Percentiles rank a stretch among this genome's conserved stretches.
phyloP scores from a whole-genome alignment of 2,888 invertebrate species.

The Oxyteleia sp. region DNA sequence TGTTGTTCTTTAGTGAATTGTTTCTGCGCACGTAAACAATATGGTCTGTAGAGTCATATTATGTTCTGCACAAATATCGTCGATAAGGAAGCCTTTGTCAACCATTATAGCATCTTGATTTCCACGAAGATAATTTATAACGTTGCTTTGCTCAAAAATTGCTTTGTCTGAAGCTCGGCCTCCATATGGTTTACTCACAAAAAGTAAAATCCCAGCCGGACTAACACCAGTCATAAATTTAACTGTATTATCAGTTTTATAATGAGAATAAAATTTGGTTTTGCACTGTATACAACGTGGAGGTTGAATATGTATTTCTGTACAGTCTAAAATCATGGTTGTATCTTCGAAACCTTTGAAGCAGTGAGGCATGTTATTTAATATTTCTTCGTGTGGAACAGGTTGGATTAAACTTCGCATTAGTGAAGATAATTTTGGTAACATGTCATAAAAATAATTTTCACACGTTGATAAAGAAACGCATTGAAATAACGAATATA shows the following conservation, averaged over 20 bases:
- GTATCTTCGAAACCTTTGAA: constrained; percentile 74
- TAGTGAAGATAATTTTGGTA: constrained; percentile 50
- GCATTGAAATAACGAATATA: constrained; percentile 29
- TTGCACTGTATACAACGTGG: constrained; percentile 69
- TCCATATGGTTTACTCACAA: constrained; percentile 75
- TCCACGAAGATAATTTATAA: constrained; percentile 30
- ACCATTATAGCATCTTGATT: constrained; percentile 70
- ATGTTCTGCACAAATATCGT: constrained; percentile 29
- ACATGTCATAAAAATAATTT: constrained; percentile 51
- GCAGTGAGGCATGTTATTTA: constrained; percentile 73
- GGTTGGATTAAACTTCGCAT: constrained; percentile 36
- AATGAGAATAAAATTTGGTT: constrained; percentile 73
- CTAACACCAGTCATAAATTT: constrained; percentile 77
- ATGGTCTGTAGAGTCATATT: constrained; percentile 34
- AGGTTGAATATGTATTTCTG: constrained; percentile 74
- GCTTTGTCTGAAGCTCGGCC: constrained; percentile 42
- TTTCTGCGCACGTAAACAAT: no score
- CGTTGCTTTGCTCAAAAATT: constrained; percentile 63
- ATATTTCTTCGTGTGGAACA: constrained; percentile 72
- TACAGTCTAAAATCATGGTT: constrained; percentile 76
- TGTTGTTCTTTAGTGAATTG: constrained; percentile 35
- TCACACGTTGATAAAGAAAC: constrained; percentile 35
- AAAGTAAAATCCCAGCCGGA: constrained; percentile 76
- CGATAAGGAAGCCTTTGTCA: constrained; percentile 50
- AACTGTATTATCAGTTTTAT: constrained; percentile 73